Evolutionary conservation across 2,113 vertebrate genomes (phyloP).

Genomic region (Datnioides undecimradiatus): DNA sequence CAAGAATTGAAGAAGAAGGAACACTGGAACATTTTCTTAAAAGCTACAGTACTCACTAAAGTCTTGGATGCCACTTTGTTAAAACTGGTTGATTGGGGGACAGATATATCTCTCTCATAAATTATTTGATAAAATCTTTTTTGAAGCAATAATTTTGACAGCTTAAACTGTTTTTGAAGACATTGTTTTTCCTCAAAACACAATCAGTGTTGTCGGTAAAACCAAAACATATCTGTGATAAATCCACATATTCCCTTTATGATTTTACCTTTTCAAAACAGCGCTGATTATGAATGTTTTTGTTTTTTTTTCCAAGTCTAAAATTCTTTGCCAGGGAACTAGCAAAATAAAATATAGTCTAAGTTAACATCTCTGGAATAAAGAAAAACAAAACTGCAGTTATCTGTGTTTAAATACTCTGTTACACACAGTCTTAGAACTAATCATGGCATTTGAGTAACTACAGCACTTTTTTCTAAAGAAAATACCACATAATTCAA

Average conservation of each 20-base stretch:
- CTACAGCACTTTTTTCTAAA: neutral
- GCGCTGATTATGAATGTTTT: neutral
- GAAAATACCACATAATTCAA: neutral
- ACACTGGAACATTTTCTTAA: conserved; percentile 32
- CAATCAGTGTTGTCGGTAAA: neutral
- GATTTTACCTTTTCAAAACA: neutral
- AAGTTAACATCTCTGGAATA: neutral
- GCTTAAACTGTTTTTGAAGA: neutral
- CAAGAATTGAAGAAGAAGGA: neutral
- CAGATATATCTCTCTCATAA: neutral
- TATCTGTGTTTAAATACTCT: neutral
- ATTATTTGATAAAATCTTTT: neutral
- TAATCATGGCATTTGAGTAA: too few species aligned
- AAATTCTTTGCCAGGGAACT: neutral
- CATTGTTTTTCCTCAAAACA: neutral
- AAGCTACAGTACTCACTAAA: neutral
- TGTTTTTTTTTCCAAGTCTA: too few species aligned
- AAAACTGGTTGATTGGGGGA: conserved; percentile 8
- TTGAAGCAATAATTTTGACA: conserved; percentile 20
- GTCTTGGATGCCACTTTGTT: neutral
- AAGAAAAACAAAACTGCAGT: neutral
- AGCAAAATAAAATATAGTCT: neutral
- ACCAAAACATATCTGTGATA: neutral
- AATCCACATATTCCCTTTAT: neutral
- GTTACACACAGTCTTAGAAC: neutral